Evolutionary conservation across 2,888 invertebrate genomes (phyloP), one percentile per base, ranked within the genome.

Genomic region (Hydroisotoma schaefferi): DNA sequence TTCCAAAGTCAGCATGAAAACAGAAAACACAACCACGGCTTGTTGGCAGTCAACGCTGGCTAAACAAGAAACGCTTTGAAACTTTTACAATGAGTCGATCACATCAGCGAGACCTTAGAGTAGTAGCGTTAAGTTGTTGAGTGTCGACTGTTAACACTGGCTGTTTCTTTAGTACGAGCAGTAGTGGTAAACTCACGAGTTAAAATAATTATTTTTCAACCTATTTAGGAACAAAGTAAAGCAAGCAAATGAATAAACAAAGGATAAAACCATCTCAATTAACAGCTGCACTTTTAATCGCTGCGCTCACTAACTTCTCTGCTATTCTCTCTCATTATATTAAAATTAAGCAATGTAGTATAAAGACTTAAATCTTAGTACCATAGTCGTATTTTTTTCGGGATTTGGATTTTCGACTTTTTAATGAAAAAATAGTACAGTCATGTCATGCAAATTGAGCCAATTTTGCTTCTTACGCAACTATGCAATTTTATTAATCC

Each of bases 391-490:
- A 10, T 8, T 33, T 15, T 33, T 40, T 15, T 40, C 40, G 20
- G 15, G 40, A 15, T 18, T 40, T 5, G 40, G 40, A 15, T 40
- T 5, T 40, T 15, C n/a, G 40, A 20, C n/a, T 5, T 5, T 40
- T 40, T 40, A 15, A 40, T 8, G 20, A 40, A 33, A 33, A 40
- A 40, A 40, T 4, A 4, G 20, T 40, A 15, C n/a, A 40, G 40
- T 49, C 28, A 49, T 27, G n/a, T 49, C 29, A 28, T 49, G 18
- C 49, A 28, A 49, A 28, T 49, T 18, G 49, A 46, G 5, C 28
- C 15, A 20, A 49, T 49, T 18, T 15, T 49, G 49, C 22, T 52
- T 52, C 51, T 52, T 52, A 52, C 51, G 51, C 51, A 52, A 52
- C 33, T 22, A 52, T 33, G 33, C 51, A 12, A 18, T 8, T 40